These are phyloP conservation scores for Lepisosteus osseus DNA, from an alignment of 2,113 vertebrate genomes.

Conservation along the genomic window DNA sequence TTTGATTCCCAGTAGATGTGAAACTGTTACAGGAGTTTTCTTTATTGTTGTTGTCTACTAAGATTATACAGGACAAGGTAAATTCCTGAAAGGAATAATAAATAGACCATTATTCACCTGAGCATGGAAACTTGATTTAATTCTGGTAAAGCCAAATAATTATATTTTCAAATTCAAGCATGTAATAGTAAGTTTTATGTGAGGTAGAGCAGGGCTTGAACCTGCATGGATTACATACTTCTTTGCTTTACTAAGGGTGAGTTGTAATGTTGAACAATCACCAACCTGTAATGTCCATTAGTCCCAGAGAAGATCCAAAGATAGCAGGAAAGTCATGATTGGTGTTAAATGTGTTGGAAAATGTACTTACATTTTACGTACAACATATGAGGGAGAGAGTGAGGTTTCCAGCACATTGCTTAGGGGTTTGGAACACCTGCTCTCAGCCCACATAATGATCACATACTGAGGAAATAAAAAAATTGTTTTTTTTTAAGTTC, in stretches of 20 bases:
- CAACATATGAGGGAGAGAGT: neutral
- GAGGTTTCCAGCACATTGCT: neutral
- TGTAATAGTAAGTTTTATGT: neutral
- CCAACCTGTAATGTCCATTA: conserved; percentile 16
- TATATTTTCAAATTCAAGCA: too few relatives aligned
- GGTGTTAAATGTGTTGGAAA: conserved; percentile 8
- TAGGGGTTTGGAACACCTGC: conserved; percentile 1
- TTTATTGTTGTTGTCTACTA: too few relatives aligned
- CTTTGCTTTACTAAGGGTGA: neutral
- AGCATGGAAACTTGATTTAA: too few relatives aligned
- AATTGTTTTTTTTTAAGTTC: conserved; percentile 22
- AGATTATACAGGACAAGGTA: too few relatives aligned
- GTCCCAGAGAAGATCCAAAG: neutral
- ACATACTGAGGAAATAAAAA: conserved; percentile 24
- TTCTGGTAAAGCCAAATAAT: too few relatives aligned
- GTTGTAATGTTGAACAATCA: conserved; percentile 13
- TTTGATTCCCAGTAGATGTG: too few relatives aligned
- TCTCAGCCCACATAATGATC: neutral
- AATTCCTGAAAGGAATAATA: too few relatives aligned
- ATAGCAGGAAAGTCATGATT: neutral
- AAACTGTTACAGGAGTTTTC: too few relatives aligned
- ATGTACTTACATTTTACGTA: conserved; percentile 3
- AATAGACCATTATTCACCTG: too few relatives aligned
- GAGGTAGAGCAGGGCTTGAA: neutral
- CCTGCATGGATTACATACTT: neutral